Evolutionary conservation across 2,888 invertebrate genomes (phyloP).

Genomic region (Caradrina clavipalpis): DNA sequence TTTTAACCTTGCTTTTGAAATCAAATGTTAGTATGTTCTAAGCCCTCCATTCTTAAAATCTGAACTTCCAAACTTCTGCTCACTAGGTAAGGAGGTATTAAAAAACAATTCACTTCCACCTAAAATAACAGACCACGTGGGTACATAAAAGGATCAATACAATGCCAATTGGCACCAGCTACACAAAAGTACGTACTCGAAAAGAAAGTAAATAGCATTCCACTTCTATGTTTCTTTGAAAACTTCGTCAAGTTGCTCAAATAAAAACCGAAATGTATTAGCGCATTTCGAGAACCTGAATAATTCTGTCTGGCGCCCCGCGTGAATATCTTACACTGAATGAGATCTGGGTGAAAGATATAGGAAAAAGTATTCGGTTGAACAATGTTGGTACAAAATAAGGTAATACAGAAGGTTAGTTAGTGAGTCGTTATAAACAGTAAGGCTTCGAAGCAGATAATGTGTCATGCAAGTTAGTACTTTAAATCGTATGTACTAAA

Average conservation of each 20-base stretch:
- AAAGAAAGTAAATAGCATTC: slow-evolving; percentile 10
- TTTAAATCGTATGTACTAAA: too few relatives aligned
- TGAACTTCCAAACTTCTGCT: too few relatives aligned
- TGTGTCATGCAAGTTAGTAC: too few relatives aligned
- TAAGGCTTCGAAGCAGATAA: too few relatives aligned
- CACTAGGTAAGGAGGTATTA: too few relatives aligned
- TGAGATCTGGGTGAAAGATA: slow-evolving; percentile 31
- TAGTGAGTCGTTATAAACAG: too few relatives aligned
- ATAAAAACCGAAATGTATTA: slow-evolving; percentile 50
- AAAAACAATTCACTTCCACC: not conserved
- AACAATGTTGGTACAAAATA: not conserved
- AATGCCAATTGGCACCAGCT: slow-evolving; percentile 7
- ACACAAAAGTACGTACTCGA: not conserved
- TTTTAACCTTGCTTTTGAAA: too few relatives aligned
- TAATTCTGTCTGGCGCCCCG: slow-evolving; percentile 36
- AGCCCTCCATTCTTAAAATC: too few relatives aligned
- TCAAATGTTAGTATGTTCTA: too few relatives aligned
- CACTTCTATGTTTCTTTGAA: slow-evolving; percentile 31
- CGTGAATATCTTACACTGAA: slow-evolving; percentile 33
- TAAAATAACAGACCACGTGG: not conserved
- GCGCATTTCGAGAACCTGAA: slow-evolving; percentile 5
- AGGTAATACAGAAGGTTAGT: not conserved
- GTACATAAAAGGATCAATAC: slow-evolving; percentile 6
- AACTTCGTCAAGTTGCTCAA: slow-evolving; percentile 30
- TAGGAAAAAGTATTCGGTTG: slow-evolving; percentile 9